Conservation (phyloP, 92 coral and sea anemone species). For the Siderastrea radians region DNA sequence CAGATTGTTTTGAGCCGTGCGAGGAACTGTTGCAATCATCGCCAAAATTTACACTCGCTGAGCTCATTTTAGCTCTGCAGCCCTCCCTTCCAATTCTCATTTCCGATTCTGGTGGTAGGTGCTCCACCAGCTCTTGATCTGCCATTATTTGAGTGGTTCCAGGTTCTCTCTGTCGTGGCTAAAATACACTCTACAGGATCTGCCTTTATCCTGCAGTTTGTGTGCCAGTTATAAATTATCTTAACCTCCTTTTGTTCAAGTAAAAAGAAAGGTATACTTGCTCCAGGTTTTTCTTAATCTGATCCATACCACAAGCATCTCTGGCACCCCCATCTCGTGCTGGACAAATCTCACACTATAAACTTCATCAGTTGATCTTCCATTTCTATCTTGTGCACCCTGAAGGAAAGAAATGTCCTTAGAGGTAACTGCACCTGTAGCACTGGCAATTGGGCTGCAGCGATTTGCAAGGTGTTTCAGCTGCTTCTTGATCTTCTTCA, state of each 20-base stretch:
- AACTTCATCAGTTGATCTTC: not conserved
- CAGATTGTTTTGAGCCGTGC: too few species aligned
- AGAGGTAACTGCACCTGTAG: conserved; percentile 48
- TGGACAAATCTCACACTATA: conserved; percentile 35
- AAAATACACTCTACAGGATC: conserved; percentile 7
- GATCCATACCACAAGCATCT: not conserved
- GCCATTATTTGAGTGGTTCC: conserved; percentile 8
- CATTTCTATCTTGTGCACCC: not conserved
- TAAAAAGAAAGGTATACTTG: not conserved
- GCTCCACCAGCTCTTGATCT: conserved; percentile 52
- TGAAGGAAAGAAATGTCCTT: conserved; percentile 1
- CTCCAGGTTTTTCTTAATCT: not conserved
- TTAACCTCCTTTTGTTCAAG: conserved; percentile 40
- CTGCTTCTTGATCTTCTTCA: conserved; percentile 20
- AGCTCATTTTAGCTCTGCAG: not conserved
- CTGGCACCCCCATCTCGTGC: not conserved
- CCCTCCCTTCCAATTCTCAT: conserved; percentile 12
- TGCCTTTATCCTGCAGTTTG: conserved; percentile 29
- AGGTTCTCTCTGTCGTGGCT: conserved; percentile 10
- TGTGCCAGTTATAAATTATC: conserved; percentile 36
- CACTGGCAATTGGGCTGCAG: conserved; percentile 13
- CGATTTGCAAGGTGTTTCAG: conserved; percentile 10
- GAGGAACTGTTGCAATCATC: too few species aligned
- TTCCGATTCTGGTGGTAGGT: conserved; percentile 34
- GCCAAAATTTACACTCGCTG: too few species aligned